Percentiles rank a stretch among this genome's conserved stretches.
Evolutionary conservation across 37 sponge, comb jelly and placozoan species (phyloP).

Genomic region (Theonella swinhoei): DNA sequence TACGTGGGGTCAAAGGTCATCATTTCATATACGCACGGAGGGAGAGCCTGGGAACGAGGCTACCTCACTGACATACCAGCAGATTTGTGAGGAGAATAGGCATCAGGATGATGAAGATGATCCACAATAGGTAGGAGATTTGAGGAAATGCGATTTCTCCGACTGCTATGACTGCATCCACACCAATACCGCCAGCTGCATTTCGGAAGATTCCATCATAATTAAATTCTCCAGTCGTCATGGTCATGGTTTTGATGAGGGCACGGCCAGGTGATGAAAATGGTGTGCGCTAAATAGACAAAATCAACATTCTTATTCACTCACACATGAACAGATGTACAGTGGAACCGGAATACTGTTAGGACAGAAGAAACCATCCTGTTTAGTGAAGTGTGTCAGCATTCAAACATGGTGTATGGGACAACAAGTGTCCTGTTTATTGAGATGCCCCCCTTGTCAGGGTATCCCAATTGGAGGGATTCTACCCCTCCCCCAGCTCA

Average conservation of each 20-base stretch:
- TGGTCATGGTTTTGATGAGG: conserved; percentile 85
- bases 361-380: no score
- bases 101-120: conserved; percentile 90
- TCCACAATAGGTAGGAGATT: conserved; percentile 78
- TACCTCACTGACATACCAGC: conserved; percentile 79
- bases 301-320: no score
- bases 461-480: no score
- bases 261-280: conserved; percentile 71
- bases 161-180: not conserved
- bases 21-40: no score
- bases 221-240: conserved; percentile 97
- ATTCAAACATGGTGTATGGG: no score
- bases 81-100: conserved; percentile 95
- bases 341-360: no score
- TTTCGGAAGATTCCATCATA: conserved; percentile 81
- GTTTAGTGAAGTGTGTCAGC: no score
- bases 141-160: conserved; percentile 44
- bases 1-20: no score
- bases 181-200: conserved; percentile 17
- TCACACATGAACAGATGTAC: no score
- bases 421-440: no score
- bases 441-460: no score
- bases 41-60: no score
- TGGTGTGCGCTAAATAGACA: conserved; percentile 35
- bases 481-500: not conserved